phyloP scores from a whole-genome alignment of 1,140 invertebrate species.

The Apis mellifera region Amel_HAv3.1 CM009935.2:9744501-9745000 shows the following conservation, averaged over 20 bases:
- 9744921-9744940: constrained; percentile 47
- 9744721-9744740: constrained; percentile 75
- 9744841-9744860: constrained; percentile 52
- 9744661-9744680: constrained; percentile 68
- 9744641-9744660: constrained; percentile 59
- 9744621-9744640: constrained; percentile 59
- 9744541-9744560: no score
- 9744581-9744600: neutral
- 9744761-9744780: constrained; percentile 51
- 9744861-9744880: constrained; percentile 58
- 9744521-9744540: neutral
- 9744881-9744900: constrained; percentile 59
- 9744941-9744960: constrained; percentile 52
- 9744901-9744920: constrained; percentile 55
- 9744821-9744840: constrained; percentile 47
- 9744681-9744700: constrained; percentile 70
- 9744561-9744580: neutral
- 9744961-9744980: constrained; percentile 30
- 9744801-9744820: constrained; percentile 16
- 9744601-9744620: constrained; percentile 43
- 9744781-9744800: constrained; percentile 9
- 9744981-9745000: neutral
- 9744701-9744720: constrained; percentile 75
- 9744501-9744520: no score
- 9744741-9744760: constrained; percentile 76